phyloP scores from a whole-genome alignment of 2,113 vertebrate species.

The Leucosticte australis region DNA sequence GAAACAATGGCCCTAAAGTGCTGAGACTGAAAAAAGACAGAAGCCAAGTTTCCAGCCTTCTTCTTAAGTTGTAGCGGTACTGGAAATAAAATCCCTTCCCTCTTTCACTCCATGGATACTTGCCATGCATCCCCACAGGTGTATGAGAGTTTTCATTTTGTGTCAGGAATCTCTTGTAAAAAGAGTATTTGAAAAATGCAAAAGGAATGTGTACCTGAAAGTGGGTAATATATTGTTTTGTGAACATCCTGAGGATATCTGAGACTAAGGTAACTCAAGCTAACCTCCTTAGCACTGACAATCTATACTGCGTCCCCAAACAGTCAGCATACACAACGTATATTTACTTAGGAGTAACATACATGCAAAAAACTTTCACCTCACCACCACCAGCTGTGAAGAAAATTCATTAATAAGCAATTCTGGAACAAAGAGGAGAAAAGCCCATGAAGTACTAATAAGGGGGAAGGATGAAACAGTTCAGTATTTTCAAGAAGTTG shows the following conservation, averaged over 20 bases:
- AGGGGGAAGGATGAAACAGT: neutral
- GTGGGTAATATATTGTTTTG: neutral
- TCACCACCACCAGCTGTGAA: neutral
- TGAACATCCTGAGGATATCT: neutral
- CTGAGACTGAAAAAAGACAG: neutral
- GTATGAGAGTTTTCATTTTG: neutral
- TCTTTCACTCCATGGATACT: neutral
- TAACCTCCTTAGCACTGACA: neutral
- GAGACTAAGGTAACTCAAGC: neutral
- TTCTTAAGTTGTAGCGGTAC: neutral
- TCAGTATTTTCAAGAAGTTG: neutral
- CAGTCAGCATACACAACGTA: neutral
- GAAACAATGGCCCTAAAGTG: neutral
- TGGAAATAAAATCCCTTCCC: neutral
- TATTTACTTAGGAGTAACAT: neutral
- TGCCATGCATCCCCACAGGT: neutral
- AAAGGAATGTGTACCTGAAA: neutral
- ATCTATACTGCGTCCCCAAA: neutral
- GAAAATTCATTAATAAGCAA: neutral
- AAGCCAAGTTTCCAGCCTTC: neutral
- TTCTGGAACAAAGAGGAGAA: neutral
- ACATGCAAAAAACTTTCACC: neutral
- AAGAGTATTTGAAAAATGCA: neutral
- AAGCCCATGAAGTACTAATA: neutral
- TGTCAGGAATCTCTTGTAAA: neutral